Evolutionary conservation across 2,888 invertebrate species (phyloP), one percentile per base, ranked within the genome.

Genomic region (Trachelus stipa): DNA sequence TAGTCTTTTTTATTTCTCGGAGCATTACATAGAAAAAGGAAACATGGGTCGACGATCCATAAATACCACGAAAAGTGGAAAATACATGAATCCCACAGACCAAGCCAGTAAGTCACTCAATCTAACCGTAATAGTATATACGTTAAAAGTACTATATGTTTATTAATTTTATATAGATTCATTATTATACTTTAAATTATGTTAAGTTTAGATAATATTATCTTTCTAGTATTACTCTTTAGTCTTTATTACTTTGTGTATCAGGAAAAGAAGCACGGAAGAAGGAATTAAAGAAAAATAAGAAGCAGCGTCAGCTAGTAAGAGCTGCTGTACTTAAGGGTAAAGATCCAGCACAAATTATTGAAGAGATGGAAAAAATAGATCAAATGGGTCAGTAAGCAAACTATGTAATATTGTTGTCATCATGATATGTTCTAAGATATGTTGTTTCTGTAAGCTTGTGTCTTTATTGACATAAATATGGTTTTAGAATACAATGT

Each of bases 1-100:
- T 40, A 6, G 6, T 40, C 12, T 40, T 40, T 40, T 40, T 15
- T 40, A 40, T 15, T 15, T 40, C 15, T 15, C 15, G 15, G 40
- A 40, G 40, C 40, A 2, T 15, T 40, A 40, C 15, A 75, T 71
- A 35, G 12, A 78, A 74, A 73, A 31, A 35, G 68, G 23, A 80
- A 95, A 93, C 85, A 99, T 99, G 99, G 99, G 99, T 79, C 95
- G 98, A 78, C 94, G 99, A 85, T 98, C 98, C 73, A 98, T 98
- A 88, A 98, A 98, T 93, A 98, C 98, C 96, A 99, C 99, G 77
- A 99, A 99, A 94, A 98, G 98, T 97, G 99, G 99, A 92, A 99
- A 99, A 95, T 99, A 98, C 89, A 99, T 99, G 99, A 99, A 99
- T 92, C 99, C 99, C 69, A 99, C 99, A 9, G 99, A 99, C 92